phyloP scores from a whole-genome alignment of 2,888 invertebrate species.

The Ernsta delagoae region DNA sequence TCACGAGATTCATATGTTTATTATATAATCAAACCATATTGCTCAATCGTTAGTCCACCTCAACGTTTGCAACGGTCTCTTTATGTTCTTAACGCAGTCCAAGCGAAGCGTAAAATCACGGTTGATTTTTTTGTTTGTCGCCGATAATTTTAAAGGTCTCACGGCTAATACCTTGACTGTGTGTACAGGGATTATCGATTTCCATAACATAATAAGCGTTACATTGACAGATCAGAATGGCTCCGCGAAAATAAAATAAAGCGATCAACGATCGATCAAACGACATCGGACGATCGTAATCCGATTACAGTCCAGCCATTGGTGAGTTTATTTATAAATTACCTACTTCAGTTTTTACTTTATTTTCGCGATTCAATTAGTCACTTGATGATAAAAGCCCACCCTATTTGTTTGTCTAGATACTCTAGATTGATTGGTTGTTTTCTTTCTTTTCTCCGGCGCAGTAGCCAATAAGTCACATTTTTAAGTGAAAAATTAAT shows the following conservation, averaged over 20 bases:
- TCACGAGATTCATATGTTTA: no score
- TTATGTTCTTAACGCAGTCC: not conserved
- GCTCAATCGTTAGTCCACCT: not conserved
- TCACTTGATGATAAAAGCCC: constrained; percentile 31
- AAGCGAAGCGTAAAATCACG: constrained; percentile 30
- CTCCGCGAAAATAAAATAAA: constrained; percentile 43
- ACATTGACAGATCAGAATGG: constrained; percentile 41
- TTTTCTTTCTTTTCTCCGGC: no score
- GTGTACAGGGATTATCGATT: constrained; percentile 38
- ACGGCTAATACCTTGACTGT: constrained; percentile 27
- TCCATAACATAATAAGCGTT: constrained; percentile 39
- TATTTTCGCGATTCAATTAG: constrained; percentile 34
- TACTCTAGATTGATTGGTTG: no score
- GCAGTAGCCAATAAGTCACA: not conserved
- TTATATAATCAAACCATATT: not conserved
- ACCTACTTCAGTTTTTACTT: constrained; percentile 23
- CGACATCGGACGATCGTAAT: constrained; percentile 39
- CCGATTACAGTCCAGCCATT: constrained; percentile 39
- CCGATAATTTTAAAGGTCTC: constrained; percentile 29
- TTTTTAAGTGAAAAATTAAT: not conserved
- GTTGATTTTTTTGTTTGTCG: constrained; percentile 28
- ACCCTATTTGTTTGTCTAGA: constrained; percentile 17
- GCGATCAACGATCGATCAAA: constrained; percentile 40
- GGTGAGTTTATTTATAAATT: constrained; percentile 39
- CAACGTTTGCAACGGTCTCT: not conserved